phyloP scores from a whole-genome alignment of 37 sponge, comb jelly and placozoan genomes.

The Beroe ovata region DNA sequence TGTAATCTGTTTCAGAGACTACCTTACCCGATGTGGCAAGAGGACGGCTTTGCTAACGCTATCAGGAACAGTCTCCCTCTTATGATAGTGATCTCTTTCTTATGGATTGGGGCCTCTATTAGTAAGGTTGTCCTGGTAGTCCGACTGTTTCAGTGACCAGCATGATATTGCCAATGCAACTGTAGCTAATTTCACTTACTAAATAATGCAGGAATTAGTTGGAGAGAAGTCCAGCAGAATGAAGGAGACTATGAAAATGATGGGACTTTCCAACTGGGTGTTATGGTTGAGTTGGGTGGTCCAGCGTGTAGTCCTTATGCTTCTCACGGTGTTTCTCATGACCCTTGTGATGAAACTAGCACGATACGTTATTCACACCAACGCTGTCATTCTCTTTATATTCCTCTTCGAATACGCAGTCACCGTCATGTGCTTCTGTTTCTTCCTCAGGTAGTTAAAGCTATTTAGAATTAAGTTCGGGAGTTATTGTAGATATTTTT shows the following conservation, averaged over 20 bases:
- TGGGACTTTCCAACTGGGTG: constrained; percentile 84
- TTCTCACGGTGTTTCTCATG: constrained; percentile 74
- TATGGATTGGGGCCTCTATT: constrained; percentile 79
- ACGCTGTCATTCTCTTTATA: constrained; percentile 55
- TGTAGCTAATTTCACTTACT: no score
- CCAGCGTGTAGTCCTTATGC: constrained; percentile 82
- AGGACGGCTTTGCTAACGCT: constrained; percentile 73
- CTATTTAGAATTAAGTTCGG: no score
- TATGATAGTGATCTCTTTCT: constrained; percentile 78
- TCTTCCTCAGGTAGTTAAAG: constrained; percentile 39
- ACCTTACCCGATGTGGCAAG: constrained; percentile 77
- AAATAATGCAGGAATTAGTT: constrained; percentile 66
- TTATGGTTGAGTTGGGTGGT: constrained; percentile 86
- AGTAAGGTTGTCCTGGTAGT: no score
- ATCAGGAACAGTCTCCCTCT: constrained; percentile 76
- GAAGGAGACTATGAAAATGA: constrained; percentile 94
- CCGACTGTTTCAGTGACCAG: no score
- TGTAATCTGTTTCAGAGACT: constrained; percentile 81
- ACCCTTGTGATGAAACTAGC: constrained; percentile 75
- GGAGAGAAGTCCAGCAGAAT: constrained; percentile 68
- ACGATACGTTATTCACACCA: constrained; percentile 33
- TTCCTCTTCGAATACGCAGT: constrained; percentile 67
- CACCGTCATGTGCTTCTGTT: constrained; percentile 66
- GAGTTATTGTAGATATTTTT: no score
- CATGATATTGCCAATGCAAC: no score